Evolutionary conservation across 2,888 invertebrate genomes (phyloP), one percentile per base, ranked within the genome.

Genomic region (Norana najaformis): DNA sequence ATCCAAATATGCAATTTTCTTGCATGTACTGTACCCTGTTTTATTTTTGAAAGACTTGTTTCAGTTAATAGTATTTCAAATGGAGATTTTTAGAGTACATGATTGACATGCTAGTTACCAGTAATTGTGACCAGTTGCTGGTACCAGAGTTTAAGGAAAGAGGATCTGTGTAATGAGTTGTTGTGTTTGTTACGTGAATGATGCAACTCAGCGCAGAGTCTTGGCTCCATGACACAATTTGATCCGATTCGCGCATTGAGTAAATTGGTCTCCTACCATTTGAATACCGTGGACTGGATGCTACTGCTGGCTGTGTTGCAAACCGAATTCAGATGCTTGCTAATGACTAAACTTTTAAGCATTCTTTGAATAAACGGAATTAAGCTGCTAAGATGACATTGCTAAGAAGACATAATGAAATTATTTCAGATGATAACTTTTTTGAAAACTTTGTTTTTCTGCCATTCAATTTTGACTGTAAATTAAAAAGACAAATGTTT

Each of bases 381-480:
- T n/a, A 69, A n/a, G n/a, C n/a, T 69, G 69, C n/a, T n/a, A n/a
- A 11, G n/a, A n/a, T 69, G n/a, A 8, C n/a, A n/a, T n/a, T n/a
- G n/a, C n/a, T 69, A 69, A n/a, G 69, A 69, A 69, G n/a, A 1
- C 1, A n/a, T n/a, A n/a, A 69, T 69, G 69, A 69, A 69, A 8
- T 30, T n/a, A n/a, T 69, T 69, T 69, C 69, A 30, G n/a, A n/a
- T 69, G 69, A 69, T 69, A 30, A 69, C 1, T 69, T 69, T 69
- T 69, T 30, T n/a, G 69, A n/a, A 69, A n/a, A n/a, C n/a, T n/a
- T n/a, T n/a, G n/a, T n/a, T n/a, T n/a, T n/a, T 11, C n/a, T 69
- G 69, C n/a, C 69, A n/a, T 69, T 69, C 69, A 69, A n/a, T 69
- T 69, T 69, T 69, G 69, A 69, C n/a, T 69, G 69, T 69, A 69